phyloP scores from a whole-genome alignment of 2,113 vertebrate genomes.

The Heliornis fulica region DNA sequence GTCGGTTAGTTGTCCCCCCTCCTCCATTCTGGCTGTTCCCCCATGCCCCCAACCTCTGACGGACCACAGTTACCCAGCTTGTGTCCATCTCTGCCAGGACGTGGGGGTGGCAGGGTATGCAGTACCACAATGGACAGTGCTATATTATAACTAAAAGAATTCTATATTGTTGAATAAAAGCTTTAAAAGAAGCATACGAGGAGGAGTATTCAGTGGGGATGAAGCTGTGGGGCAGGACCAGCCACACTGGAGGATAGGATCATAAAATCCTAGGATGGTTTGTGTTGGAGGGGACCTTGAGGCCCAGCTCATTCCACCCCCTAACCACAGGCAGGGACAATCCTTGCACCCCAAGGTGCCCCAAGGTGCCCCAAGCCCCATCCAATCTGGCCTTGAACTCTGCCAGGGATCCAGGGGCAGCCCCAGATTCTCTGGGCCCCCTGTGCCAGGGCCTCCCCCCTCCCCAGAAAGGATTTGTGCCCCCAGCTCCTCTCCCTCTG shows the following conservation, averaged over 20 bases:
- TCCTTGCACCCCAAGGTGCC: no score
- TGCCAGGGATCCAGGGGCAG: no score
- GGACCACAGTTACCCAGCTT: constrained; percentile 1
- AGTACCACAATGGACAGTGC: constrained; percentile 52
- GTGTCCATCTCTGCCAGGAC: neutral
- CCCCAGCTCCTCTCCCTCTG: no score
- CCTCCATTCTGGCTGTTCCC: neutral
- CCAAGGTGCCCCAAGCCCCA: no score
- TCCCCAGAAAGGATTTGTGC: no score
- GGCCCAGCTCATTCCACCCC: no score
- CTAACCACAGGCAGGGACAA: no score
- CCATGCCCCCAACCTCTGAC: neutral
- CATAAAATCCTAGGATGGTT: no score
- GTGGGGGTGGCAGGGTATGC: neutral
- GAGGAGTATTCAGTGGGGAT: constrained; percentile 64
- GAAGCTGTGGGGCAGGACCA: neutral
- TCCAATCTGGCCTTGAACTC: no score
- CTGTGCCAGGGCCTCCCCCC: no score
- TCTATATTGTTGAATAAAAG: constrained; percentile 81
- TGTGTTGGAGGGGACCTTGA: no score
- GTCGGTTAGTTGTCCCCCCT: constrained; percentile 57
- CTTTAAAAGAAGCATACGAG: constrained; percentile 70
- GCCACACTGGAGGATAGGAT: neutral
- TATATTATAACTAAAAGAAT: constrained; percentile 69
- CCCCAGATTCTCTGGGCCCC: no score